Base-by-base conservation (phyloP, 1,140 invertebrate genomes). In the Oncopodura yosiiana region DNA sequence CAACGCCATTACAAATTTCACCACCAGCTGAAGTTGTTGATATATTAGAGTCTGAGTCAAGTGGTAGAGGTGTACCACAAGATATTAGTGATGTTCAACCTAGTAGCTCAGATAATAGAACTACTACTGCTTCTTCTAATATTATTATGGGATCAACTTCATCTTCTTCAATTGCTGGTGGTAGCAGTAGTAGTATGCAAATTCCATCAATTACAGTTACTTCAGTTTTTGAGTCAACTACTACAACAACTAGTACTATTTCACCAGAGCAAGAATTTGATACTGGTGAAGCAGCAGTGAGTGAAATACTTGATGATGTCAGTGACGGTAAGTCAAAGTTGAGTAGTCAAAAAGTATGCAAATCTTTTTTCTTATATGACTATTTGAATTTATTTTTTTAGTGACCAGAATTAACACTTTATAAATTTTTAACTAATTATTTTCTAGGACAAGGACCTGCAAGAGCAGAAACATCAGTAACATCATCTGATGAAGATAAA, bases 1-100 rank as follows among this genome's bases (percentile, higher is more conserved):
- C 77, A 11, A 84, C 81, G 2, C 82, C 85, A 12, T 71, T 82
- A 30, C 81, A 85, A 68, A 78, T 81, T 24, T 84, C 83, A 1
- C 81, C 80, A 16, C 79, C 78, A 51, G 73, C 56, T 62, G 44
- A 42, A 16, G 37, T 30, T 6, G 29, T 27, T 41, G 44, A 43
- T 24, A 37, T 46, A 2, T n/a, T 30, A 53, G 50, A 36, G 21
- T 38, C 43, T 41, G 38, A 18, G 38, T 44, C 42, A 6, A 44
- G 26, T 16, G 16, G 3, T 44, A 6, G 32, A 34, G 32, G 32
- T 8, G 43, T 11, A n/a, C 42, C 46, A 11, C 48, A 56, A n/a
- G 56, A 58, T 43, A 48, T 49, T 4, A 42, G 29, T 36, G 56
- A 58, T 23, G 26, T 58, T 32, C 56, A 58, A n/a, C 56, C 56